These are phyloP conservation scores for Piliocolobus tephrosceles DNA, from an alignment of 2,113 vertebrate genomes.

Conservation along the genomic window DNA sequence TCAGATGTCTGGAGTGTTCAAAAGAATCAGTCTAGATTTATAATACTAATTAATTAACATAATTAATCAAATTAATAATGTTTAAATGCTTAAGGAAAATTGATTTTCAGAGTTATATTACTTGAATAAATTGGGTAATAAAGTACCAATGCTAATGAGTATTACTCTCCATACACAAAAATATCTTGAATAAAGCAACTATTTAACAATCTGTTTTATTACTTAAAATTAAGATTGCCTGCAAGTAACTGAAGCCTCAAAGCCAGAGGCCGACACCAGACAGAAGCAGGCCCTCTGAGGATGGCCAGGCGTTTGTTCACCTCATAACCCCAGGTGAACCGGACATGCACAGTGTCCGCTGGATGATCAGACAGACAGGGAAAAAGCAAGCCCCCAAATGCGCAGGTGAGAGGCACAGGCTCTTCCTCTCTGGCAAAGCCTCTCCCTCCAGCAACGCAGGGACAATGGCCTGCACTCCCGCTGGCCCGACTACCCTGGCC, in stretches of 20 bases:
- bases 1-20: background rate
- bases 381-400: background rate
- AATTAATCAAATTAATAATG: background rate
- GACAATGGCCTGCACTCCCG: too few relatives aligned
- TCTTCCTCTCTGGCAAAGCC: background rate
- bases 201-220: background rate
- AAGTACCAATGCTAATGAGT: background rate
- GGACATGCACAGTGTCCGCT: background rate
- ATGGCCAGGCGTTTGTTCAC: too few relatives aligned
- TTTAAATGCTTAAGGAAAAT: background rate
- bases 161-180: background rate
- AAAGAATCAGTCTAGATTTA: background rate
- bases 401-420: background rate
- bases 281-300: background rate
- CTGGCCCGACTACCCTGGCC: background rate
- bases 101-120: background rate
- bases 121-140: background rate
- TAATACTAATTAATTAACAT: too few relatives aligned
- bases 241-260: background rate
- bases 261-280: background rate
- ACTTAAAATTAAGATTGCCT: background rate
- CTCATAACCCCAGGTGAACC: background rate
- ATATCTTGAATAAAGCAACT: background rate
- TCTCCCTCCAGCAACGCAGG: too few relatives aligned
- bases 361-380: background rate